These are phyloP conservation scores for Elegia similella DNA, from an alignment of 2,888 invertebrate genomes.

Conservation along the genomic window DNA sequence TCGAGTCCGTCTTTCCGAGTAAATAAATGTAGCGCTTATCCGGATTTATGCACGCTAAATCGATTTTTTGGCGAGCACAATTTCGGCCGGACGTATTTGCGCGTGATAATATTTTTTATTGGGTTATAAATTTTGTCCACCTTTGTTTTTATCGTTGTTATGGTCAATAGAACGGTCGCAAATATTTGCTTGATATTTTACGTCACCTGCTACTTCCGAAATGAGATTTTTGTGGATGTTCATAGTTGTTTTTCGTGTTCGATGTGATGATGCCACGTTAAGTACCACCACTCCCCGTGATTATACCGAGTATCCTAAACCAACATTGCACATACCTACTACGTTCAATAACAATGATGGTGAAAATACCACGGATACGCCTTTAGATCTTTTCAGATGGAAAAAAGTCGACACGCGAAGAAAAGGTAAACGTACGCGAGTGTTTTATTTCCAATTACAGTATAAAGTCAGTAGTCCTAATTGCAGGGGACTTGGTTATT, in stretches of 20 bases:
- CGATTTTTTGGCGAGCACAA: constrained; percentile 16
- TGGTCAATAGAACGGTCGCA: constrained; percentile 30
- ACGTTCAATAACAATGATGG: not conserved
- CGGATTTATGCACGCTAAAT: constrained; percentile 11
- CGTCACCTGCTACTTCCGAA: constrained; percentile 9
- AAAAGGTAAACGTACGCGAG: no score
- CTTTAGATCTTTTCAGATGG: not conserved
- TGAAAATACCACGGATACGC: not conserved
- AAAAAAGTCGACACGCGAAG: not conserved
- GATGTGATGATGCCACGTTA: constrained; percentile 6
- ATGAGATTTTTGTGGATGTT: not conserved
- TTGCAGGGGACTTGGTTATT: no score
- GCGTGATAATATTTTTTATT: constrained; percentile 41
- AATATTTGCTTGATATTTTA: constrained; percentile 23
- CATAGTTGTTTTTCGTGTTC: not conserved
- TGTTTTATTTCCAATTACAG: no score
- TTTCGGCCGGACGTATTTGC: constrained; percentile 23
- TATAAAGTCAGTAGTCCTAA: no score
- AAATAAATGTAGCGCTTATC: constrained; percentile 11
- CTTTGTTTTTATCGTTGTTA: constrained; percentile 36
- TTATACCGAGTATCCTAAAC: constrained; percentile 32
- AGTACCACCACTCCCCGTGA: not conserved
- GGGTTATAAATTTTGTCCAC: constrained; percentile 41
- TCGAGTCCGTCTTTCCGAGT: not conserved
- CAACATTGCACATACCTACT: constrained; percentile 25